These are phyloP conservation scores for Oreotragus oreotragus DNA, from an alignment of 2,113 vertebrate species.

Conservation along the genomic window DNA sequence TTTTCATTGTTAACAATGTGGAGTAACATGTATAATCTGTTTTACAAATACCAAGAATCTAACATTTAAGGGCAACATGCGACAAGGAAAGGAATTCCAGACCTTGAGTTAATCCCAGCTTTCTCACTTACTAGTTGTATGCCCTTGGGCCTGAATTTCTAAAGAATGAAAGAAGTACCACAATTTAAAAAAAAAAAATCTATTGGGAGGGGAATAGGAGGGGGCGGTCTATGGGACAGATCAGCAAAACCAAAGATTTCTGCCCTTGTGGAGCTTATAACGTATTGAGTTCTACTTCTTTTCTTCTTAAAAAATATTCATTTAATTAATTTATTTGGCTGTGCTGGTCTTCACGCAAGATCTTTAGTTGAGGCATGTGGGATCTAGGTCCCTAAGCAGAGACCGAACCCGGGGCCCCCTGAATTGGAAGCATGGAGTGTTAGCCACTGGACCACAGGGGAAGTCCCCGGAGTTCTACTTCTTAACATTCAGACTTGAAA, in stretches of 20 bases:
- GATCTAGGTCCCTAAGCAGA: neutral
- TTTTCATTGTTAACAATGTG: constrained; percentile 5
- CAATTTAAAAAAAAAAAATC: neutral
- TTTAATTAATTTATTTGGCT: neutral
- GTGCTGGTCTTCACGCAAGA: neutral
- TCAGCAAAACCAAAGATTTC: neutral
- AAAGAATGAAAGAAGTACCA: neutral
- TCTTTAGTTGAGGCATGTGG: neutral
- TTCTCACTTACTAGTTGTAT: neutral
- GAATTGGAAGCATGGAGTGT: neutral
- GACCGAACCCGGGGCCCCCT: neutral
- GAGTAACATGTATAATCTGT: neutral
- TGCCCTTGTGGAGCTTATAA: neutral
- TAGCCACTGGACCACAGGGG: neutral
- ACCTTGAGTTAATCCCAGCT: neutral
- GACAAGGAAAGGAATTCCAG: neutral
- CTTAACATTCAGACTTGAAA: neutral
- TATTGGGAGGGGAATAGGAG: rapidly evolving
- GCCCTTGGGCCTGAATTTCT: neutral
- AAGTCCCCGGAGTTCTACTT: neutral
- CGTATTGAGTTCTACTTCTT: neutral
- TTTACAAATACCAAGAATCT: constrained; percentile 15
- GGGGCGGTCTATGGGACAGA: neutral
- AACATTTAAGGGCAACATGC: neutral
- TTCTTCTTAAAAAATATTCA: neutral